Evolutionary conservation across 2,888 invertebrate genomes (phyloP), one percentile per base, ranked within the genome.

Genomic region (Eucera pruinosa): DNA sequence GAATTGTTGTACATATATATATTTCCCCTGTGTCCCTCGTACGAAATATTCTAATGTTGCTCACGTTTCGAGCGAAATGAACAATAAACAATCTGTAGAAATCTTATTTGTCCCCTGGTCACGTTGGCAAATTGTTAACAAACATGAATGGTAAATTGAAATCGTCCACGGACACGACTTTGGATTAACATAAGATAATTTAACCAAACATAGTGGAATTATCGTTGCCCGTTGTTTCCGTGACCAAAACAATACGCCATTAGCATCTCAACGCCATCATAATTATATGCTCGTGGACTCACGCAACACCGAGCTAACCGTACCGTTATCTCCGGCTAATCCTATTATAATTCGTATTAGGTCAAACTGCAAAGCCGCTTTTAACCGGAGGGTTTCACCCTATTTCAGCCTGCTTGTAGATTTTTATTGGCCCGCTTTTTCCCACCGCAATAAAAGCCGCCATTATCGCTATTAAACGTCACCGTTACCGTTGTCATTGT

Each of bases 241-340:
- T 78, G 71, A 71, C 65, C 71, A 57, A 78, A 78, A 78, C 78
- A 78, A 78, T 78, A 61, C 71, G 33, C 62, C 55, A 78, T 78
- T 78, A 78, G 78, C 78, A 78, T 78, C 65, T 65, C 78, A 71
- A 66, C 65, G 78, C 71, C 70, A 52, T 78, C 65, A 58, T 78
- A 78, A 78, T 78, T 71, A 78, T 71, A 78, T 78, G 71, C 78
- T 45, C 41, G 78, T 62, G 78, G 58, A 57, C 78, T 78, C 78
- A 78, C 78, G 78, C 78, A 71, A 78, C 61, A 52, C 39, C 57
- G 78, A 66, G 71, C 57, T 78, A n/a, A n/a, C n/a, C n/a, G n/a
- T n/a, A n/a, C n/a, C n/a, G n/a, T n/a, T n/a, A n/a, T n/a, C n/a
- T n/a, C n/a, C n/a, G n/a, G n/a, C n/a, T n/a, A 71, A 78, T 71